These are phyloP conservation scores for Channa maculata DNA, from an alignment of 2,113 vertebrate species.

Conservation along the genomic window DNA sequence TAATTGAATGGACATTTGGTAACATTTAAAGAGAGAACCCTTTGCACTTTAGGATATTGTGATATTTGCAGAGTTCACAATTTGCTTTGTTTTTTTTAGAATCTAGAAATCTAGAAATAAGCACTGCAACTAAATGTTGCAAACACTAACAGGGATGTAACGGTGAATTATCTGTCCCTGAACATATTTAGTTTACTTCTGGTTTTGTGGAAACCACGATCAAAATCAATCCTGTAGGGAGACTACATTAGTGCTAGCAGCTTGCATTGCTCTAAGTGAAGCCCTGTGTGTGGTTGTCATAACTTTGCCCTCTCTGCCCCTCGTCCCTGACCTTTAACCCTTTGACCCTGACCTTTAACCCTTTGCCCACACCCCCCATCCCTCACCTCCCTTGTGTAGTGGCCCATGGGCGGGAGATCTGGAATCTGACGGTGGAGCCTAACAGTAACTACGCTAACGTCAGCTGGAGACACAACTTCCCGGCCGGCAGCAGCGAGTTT, in stretches of 20 bases:
- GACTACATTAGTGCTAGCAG: neutral
- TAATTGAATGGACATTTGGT: neutral
- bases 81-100: neutral
- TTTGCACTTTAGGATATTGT: neutral
- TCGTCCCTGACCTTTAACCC: conserved; percentile 12
- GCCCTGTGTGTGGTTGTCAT: conserved; percentile 53
- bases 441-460: conserved; percentile 99
- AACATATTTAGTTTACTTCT: conserved; percentile 19
- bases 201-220: conserved; percentile 19
- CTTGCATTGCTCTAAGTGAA: conserved; percentile 19
- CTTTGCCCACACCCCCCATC: conserved; percentile 83
- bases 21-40: neutral
- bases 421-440: conserved; percentile 95
- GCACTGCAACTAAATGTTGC: neutral
- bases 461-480: conserved; percentile 98
- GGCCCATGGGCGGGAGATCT: conserved; percentile 87
- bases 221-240: neutral
- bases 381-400: conserved; percentile 82
- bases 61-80: neutral
- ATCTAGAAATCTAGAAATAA: conserved; percentile 24
- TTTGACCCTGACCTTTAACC: conserved; percentile 64
- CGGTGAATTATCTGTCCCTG: conserved; percentile 13
- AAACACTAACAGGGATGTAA: neutral
- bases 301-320: conserved; percentile 59
- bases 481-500: conserved; percentile 92